A percentile compares a stretch with the other conserved stretches of the same genome.
These are phyloP conservation scores for Delphinus delphis DNA, from an alignment of 2,113 vertebrate species.

Conservation along the genomic window DNA sequence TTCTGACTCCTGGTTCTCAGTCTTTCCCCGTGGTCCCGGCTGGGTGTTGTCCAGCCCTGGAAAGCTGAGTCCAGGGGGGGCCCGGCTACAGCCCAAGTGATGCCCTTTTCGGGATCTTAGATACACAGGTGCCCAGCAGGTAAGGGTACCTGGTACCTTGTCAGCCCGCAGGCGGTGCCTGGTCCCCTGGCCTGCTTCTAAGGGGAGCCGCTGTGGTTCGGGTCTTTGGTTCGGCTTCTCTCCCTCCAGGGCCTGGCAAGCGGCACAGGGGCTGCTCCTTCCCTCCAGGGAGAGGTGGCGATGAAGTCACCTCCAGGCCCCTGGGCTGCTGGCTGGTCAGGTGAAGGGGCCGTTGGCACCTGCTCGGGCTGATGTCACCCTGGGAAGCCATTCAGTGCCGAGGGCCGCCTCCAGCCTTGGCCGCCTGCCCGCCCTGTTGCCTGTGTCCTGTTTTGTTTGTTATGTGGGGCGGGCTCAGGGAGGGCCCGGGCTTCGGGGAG, in stretches of 20 bases:
- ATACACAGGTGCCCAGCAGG: fast-evolving
- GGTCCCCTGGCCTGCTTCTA: not conserved
- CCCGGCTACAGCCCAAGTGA: not conserved
- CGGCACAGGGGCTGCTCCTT: not conserved
- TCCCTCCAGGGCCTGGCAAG: not conserved
- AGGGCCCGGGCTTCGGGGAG: not conserved
- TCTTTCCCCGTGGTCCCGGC: not conserved
- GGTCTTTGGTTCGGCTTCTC: not conserved
- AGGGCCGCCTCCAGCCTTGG: not conserved
- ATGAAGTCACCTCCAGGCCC: not conserved
- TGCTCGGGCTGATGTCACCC: not conserved
- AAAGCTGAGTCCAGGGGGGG: too few relatives aligned
- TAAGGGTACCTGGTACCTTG: not conserved
- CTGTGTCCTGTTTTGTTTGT: not conserved
- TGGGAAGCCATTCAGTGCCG: not conserved
- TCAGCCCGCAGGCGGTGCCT: fast-evolving
- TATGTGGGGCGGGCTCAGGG: not conserved
- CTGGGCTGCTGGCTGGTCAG: not conserved
- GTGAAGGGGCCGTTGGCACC: not conserved
- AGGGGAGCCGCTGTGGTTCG: not conserved
- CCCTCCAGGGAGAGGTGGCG: not conserved
- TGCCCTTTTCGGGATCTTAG: not conserved
- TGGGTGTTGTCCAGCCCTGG: not conserved
- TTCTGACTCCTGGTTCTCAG: not conserved
- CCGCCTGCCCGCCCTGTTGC: not conserved